phyloP scores from a whole-genome alignment of 2,113 vertebrate species.

The Anarhynchus alexandrinus region DNA sequence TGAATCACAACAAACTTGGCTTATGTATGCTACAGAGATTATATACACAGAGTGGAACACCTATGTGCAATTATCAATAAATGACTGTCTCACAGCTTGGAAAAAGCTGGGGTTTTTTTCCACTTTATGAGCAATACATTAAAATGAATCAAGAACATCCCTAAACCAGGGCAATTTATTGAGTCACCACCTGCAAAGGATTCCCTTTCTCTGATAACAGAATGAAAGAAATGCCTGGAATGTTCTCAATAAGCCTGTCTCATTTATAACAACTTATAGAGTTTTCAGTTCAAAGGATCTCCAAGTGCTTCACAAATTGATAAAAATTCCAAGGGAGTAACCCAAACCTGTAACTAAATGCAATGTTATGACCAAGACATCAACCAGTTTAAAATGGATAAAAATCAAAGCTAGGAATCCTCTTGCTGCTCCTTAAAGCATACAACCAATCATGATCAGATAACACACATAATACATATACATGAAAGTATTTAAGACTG shows the following conservation, averaged over 20 bases:
- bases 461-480: not conserved
- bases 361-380: not conserved
- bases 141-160: not conserved
- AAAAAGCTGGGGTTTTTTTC: not conserved
- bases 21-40: not conserved
- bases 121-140: not conserved
- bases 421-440: not conserved
- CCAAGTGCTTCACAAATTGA: not conserved
- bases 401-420: not conserved
- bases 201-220: not conserved
- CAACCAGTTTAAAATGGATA: not conserved
- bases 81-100: not conserved
- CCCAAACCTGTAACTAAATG: not conserved
- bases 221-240: slow-evolving; percentile 41
- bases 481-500: not conserved
- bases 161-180: not conserved
- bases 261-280: not conserved
- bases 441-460: not conserved
- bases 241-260: not conserved
- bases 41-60: not conserved
- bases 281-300: slow-evolving; percentile 6
- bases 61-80: not conserved
- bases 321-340: not conserved
- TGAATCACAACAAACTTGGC: not conserved
- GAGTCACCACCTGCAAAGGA: not conserved